Percentiles rank a stretch among this genome's conserved stretches.
Evolutionary conservation across 2,797 vertebrate genomes (phyloP).

Genomic region (Pogonophryne albipinna): DNA sequence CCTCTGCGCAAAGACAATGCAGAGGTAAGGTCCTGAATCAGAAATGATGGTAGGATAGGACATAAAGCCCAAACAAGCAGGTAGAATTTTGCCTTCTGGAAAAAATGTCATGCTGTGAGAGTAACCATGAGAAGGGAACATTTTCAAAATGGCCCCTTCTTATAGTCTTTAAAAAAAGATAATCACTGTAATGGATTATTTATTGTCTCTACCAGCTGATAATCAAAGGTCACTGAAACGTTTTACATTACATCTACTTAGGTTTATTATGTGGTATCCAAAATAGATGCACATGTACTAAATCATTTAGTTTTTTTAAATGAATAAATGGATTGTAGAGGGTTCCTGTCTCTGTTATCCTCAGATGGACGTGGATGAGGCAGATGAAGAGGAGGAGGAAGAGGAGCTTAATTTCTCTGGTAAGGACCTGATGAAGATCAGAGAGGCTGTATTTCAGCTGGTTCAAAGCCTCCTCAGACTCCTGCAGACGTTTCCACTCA

Average conservation of each 20-base stretch:
- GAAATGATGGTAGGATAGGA: background rate
- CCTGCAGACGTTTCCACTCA: constrained; percentile 88
- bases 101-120: background rate
- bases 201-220: background rate
- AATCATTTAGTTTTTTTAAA: no score
- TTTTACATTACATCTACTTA: no score
- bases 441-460: constrained; percentile 84
- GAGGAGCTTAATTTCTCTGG: constrained; percentile 84
- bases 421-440: constrained; percentile 85
- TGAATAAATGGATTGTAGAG: no score
- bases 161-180: background rate
- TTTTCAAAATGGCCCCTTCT: background rate
- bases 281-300: no score
- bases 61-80: background rate
- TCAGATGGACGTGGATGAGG: constrained; percentile 79
- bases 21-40: constrained; percentile 65
- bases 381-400: constrained; percentile 84
- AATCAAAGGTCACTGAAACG: background rate
- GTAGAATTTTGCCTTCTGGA: background rate
- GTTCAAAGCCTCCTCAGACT: constrained; percentile 89
- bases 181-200: background rate
- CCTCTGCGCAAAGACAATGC: constrained; percentile 68
- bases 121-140: background rate
- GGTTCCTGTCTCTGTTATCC: background rate
- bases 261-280: no score